Evolutionary conservation across 2,113 vertebrate species (phyloP).

Genomic region (Phylloscopus trochiloides): DNA sequence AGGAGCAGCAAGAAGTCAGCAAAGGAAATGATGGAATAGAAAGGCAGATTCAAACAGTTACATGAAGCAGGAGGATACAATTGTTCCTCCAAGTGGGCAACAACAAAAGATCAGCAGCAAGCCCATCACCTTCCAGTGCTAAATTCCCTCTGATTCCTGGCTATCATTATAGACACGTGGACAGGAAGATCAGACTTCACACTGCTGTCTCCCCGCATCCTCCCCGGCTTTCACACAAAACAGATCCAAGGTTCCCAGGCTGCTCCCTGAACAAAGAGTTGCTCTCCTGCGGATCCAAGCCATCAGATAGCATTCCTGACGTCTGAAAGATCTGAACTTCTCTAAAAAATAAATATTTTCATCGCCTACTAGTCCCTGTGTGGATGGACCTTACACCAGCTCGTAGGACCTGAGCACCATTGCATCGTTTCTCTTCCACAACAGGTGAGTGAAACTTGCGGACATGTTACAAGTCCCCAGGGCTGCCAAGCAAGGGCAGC

Average conservation of each 20-base stretch:
- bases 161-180: not conserved
- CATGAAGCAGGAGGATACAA: not conserved
- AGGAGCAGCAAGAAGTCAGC: not conserved
- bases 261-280: not conserved
- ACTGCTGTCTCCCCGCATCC: not conserved
- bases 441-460: not conserved
- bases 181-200: not conserved
- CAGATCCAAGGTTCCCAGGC: not conserved
- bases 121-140: not conserved
- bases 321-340: not conserved
- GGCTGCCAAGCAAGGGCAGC: not conserved
- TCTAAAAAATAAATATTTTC: not conserved
- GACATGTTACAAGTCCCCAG: not conserved
- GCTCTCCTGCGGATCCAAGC: not conserved
- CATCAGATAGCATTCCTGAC: not conserved
- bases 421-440: no score
- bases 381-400: not conserved
- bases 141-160: not conserved
- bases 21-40: not conserved
- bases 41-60: not conserved
- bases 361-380: no score
- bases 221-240: not conserved
- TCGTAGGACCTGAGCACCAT: rapidly evolving
- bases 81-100: rapidly evolving
- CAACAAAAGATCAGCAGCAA: not conserved